Conservation (phyloP, 2,113 vertebrate genomes). For the Serinus canaria region DNA sequence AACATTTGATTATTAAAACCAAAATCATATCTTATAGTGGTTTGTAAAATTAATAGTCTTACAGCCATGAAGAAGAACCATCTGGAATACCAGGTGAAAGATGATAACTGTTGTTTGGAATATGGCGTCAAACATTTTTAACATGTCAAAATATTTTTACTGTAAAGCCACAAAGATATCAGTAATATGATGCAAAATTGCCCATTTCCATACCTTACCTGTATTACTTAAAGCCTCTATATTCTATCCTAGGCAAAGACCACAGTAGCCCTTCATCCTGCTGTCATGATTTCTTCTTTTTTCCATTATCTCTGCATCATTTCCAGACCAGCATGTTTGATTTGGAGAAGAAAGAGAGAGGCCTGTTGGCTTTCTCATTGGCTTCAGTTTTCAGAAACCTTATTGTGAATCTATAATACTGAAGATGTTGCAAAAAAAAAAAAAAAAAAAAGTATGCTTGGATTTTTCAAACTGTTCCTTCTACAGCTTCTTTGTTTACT, state of each 20-base stretch:
- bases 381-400: not conserved
- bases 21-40: not conserved
- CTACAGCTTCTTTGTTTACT: not conserved
- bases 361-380: not conserved
- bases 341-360: not conserved
- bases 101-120: not conserved
- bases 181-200: not conserved
- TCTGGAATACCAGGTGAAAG: not conserved
- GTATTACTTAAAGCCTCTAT: not conserved
- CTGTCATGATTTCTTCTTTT: not conserved
- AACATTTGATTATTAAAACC: not conserved
- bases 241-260: not conserved
- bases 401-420: not conserved
- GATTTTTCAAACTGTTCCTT: not conserved
- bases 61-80: not conserved
- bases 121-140: not conserved
- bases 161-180: not conserved
- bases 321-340: not conserved
- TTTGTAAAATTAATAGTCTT: not conserved
- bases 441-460: fast-evolving
- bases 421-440: not conserved
- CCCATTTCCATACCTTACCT: not conserved
- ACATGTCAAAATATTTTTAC: not conserved
- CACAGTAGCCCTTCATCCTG: not conserved
- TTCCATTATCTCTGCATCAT: not conserved